Percentiles rank a stretch among this genome's conserved stretches.
Evolutionary conservation across 2,797 vertebrate genomes (phyloP).

Genomic region (Diceros bicornis): DNA sequence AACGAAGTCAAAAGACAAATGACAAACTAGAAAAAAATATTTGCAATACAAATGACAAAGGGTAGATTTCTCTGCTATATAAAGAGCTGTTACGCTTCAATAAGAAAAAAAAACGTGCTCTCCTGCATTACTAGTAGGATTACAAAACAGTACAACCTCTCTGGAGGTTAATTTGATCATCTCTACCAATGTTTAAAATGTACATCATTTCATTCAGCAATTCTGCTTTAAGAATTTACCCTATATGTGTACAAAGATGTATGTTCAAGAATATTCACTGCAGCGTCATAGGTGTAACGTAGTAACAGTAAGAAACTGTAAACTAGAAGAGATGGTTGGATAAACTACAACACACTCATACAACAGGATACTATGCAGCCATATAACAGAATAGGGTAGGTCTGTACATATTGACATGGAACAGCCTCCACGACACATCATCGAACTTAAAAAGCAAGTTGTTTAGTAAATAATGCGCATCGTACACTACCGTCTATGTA

Average conservation of each 20-base stretch:
- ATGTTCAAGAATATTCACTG: neutral
- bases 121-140: neutral
- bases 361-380: neutral
- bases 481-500: neutral
- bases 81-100: neutral
- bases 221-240: neutral
- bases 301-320: neutral
- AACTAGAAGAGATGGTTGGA: neutral
- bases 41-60: neutral
- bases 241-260: neutral
- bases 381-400: neutral
- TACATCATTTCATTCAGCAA: neutral
- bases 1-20: constrained; percentile 31
- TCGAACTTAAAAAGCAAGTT: neutral
- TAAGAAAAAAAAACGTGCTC: neutral
- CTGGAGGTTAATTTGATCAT: neutral
- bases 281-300: neutral
- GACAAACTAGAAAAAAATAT: neutral
- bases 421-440: neutral
- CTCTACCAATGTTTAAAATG: neutral
- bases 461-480: neutral
- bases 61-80: neutral
- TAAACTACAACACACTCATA: neutral
- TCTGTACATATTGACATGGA: too few relatives aligned
- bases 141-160: neutral